A percentile compares a stretch with the other conserved stretches of the same genome.
These are phyloP conservation scores for Stylophora pistillata DNA, from an alignment of 64 coral and sea anemone genomes.

Conservation along the genomic window DNA sequence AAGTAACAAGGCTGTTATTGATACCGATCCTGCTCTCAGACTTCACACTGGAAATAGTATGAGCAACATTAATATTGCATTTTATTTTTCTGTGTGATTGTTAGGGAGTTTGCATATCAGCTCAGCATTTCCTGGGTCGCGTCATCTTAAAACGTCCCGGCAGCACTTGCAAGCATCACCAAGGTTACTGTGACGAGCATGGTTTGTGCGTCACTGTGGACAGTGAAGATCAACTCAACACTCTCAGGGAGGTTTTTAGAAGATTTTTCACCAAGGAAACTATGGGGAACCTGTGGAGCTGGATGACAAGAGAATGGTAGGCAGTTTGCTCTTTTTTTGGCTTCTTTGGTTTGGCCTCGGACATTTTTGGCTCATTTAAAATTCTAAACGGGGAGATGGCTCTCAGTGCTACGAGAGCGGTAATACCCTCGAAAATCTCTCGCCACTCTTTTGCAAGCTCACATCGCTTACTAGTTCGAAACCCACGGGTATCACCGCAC, in stretches of 20 bases:
- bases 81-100: too few relatives aligned
- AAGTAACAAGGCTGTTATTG: not conserved
- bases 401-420: not conserved
- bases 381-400: not conserved
- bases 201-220: constrained; percentile 76
- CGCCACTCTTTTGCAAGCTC: too few relatives aligned
- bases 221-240: constrained; percentile 38
- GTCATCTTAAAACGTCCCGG: constrained; percentile 19
- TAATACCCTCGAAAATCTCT: too few relatives aligned
- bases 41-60: too few relatives aligned
- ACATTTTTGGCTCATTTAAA: not conserved
- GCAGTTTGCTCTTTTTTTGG: not conserved
- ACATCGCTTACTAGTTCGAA: too few relatives aligned
- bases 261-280: constrained; percentile 52
- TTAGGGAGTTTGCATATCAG: constrained; percentile 62
- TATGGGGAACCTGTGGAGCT: constrained; percentile 13
- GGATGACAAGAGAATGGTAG: constrained; percentile 63
- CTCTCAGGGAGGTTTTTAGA: constrained; percentile 68
- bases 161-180: constrained; percentile 63
- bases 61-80: too few relatives aligned
- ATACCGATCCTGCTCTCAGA: too few relatives aligned
- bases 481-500: too few relatives aligned
- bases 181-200: constrained; percentile 63
- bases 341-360: not conserved
- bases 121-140: constrained; percentile 16